These are phyloP conservation scores for Pogonophryne albipinna DNA, from an alignment of 2,797 vertebrate species.

Conservation along the genomic window DNA sequence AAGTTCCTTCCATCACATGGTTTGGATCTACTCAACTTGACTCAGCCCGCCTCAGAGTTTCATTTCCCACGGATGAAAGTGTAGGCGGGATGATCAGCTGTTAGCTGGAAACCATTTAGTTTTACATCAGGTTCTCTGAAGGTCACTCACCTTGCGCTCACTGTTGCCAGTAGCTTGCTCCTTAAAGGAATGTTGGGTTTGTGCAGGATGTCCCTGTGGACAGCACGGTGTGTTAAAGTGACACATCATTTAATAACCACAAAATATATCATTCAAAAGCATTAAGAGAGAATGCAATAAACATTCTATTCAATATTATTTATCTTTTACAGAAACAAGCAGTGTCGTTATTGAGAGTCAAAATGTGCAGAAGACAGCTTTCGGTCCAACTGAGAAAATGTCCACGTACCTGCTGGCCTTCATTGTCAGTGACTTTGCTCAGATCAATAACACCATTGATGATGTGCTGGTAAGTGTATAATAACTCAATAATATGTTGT, in stretches of 20 bases:
- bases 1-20: too few species aligned
- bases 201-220: neutral
- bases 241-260: too few species aligned
- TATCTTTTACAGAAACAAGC: slow-evolving; percentile 51
- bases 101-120: too few species aligned
- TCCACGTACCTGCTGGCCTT: slow-evolving; percentile 96
- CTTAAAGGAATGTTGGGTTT: too few species aligned
- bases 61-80: too few species aligned
- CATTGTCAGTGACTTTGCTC: slow-evolving; percentile 88
- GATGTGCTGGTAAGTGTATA: slow-evolving; percentile 72
- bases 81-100: too few species aligned
- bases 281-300: neutral
- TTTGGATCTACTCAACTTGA: too few species aligned
- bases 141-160: too few species aligned
- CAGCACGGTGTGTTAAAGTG: neutral
- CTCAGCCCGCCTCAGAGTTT: too few species aligned
- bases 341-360: fast-evolving
- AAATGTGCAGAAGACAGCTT: slow-evolving; percentile 63
- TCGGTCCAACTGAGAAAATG: slow-evolving; percentile 87
- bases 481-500: neutral
- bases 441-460: fast-evolving
- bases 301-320: neutral
- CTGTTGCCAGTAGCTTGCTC: too few species aligned
- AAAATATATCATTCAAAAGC: too few species aligned
- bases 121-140: too few species aligned